phyloP scores from a whole-genome alignment of 2,797 vertebrate genomes.

The Spinus pinus region DNA sequence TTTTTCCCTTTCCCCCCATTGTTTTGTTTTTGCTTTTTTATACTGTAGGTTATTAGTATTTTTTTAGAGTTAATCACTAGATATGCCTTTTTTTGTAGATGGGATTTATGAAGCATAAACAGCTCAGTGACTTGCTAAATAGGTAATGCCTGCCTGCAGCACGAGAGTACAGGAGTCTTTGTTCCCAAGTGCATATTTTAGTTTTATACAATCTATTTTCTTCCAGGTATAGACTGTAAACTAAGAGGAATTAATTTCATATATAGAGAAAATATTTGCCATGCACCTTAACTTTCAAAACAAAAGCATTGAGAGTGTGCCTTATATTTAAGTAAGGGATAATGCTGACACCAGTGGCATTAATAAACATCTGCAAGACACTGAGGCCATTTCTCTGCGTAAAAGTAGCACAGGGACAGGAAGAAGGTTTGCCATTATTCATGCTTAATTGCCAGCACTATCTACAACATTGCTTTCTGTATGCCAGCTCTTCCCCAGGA shows the following conservation, averaged over 20 bases:
- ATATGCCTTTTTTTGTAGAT: background rate
- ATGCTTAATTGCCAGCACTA: background rate
- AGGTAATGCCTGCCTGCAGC: background rate
- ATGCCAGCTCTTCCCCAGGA: background rate
- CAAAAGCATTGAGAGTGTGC: background rate
- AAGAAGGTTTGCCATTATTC: background rate
- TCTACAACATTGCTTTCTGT: background rate
- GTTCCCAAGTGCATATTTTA: background rate
- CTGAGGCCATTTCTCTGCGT: background rate
- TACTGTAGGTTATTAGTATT: background rate
- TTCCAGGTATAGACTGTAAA: background rate
- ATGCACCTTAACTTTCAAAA: background rate
- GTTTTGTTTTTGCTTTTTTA: background rate
- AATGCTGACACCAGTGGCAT: background rate
- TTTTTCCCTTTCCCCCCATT: fast-evolving
- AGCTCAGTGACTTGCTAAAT: background rate
- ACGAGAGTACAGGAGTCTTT: background rate
- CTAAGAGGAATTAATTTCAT: background rate
- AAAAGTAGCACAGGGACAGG: background rate
- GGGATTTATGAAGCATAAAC: background rate
- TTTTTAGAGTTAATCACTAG: background rate
- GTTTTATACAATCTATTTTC: background rate
- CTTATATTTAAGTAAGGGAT: background rate
- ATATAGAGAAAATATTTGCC: background rate
- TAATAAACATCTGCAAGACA: background rate